Conservation (phyloP, 2,797 vertebrate species). For the Dallia pectoralis region DNA sequence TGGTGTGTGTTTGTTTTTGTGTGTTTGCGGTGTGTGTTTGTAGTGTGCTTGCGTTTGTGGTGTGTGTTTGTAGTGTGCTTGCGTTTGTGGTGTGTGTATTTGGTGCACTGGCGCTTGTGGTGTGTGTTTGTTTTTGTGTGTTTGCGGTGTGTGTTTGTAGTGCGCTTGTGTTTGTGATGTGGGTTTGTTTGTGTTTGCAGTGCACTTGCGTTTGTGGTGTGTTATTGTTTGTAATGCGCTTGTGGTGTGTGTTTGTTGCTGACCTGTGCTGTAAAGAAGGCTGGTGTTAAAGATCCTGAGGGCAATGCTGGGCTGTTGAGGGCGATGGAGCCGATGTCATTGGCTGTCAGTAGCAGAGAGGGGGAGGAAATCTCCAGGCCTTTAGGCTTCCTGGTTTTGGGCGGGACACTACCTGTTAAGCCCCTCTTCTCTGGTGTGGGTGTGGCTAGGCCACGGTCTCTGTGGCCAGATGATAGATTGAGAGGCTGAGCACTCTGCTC, state of each 20-base stretch:
- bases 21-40: no score
- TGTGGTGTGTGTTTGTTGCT: conserved; percentile 27
- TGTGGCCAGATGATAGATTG: conserved; percentile 86
- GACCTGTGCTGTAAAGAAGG: conserved; percentile 90
- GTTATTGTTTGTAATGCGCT: not conserved
- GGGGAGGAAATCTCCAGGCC: conserved; percentile 84
- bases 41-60: conserved; percentile 9
- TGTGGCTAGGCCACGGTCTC: conserved; percentile 68
- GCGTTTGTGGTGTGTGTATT: no score
- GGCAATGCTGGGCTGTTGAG: conserved; percentile 87
- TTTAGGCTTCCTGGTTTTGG: conserved; percentile 88
- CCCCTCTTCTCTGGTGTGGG: conserved; percentile 50
- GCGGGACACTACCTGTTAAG: conserved; percentile 69
- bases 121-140: conserved; percentile 12
- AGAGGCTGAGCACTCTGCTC: conserved; percentile 71
- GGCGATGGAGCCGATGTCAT: conserved; percentile 82
- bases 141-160: conserved; percentile 16
- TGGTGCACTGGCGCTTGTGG: no score
- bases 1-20: no score
- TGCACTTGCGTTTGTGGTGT: conserved; percentile 6
- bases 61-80: no score
- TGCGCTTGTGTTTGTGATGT: no score
- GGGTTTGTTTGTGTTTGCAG: no score
- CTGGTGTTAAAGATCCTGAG: conserved; percentile 85
- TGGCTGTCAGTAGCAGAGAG: conserved; percentile 84